Base-by-base conservation (phyloP, 2,113 vertebrate genomes). In the Isichthys henryi region DNA sequence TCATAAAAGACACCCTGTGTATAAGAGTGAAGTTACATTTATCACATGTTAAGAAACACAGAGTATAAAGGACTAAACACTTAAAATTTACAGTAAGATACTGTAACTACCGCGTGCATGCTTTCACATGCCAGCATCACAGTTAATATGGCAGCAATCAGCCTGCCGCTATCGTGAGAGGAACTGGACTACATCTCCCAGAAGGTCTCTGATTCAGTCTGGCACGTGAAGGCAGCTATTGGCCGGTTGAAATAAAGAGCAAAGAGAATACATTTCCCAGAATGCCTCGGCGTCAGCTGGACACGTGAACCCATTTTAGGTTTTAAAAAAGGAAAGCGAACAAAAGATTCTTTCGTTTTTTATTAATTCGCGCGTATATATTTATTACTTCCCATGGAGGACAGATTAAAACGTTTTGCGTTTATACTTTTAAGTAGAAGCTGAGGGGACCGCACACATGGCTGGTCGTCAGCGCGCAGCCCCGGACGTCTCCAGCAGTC, bases 1-100 rank as follows among this genome's bases (percentile, higher is more conserved):
- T 99, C 98, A 99, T 99, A 99, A 99, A 99, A 99, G 97, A 98
- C 97, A 97, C 97, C 95, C 97, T 98, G 93, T 15, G 19, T 88
- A 82, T 3, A 70, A 62, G 62, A 89, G 7, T 6, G 35, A 46
- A 45, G 43, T 17, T 39, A 82, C 77, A 82, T 39, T 43, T 39
- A 6, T 21, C 9, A 77, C 31, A 35, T 35, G 50, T 52, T 13
- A 10, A 77, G 10, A 77, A 77, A 82, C 6, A 74, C 39, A 45
- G 45, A 23, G 11, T 53, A 46, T 21, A 39, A 62, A 88, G n/a
- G 3, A 58, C n/a, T 27, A 21, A 43, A 23, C 35, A 88, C 39
- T 31, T 70, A 11, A 31, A 70, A 31, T 70, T 11, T 31, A 31
- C n/a, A 13, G n/a, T 13, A 31, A 3, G 62, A 13, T 13, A 31